Base-by-base conservation (phyloP, 2,797 vertebrate species). In the Alca torda region DNA sequence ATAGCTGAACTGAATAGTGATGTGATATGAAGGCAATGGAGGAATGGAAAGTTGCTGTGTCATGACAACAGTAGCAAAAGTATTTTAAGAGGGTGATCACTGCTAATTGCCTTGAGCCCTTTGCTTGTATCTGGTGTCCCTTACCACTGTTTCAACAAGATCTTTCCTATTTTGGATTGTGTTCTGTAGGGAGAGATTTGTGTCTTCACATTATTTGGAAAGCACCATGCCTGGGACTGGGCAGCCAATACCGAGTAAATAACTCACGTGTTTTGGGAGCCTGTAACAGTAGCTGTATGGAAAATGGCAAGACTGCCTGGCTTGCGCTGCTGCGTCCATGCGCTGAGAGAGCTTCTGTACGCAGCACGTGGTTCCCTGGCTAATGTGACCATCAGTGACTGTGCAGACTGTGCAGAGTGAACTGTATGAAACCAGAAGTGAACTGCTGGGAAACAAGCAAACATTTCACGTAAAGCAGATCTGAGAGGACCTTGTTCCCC, bases 211-310 rank as follows among this genome's bases (percentile, higher is more conserved):
- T 70, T 93, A 51, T 67, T 90, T 89, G 86, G 92, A 95, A 89
- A 84, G 84, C 64, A 76, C 51, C 35, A 11, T 0, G 56, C 51
- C 59, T 90, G 41, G 16, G 25, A 60, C 61, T 53, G 51, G 68
- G 84, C 63, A 95, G 91, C 91, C 87, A 89, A 30, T 91, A 90
- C 82, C 41, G 59, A 93, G 56, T 56, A 90, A 90, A 74, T 93
- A 93, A 83, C 75, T 89, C 33, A 12, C 9, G 1, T 89, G 74
- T 70, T 89, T 83, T 51, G 56, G 70, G 82, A 90, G 72, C 77
- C 65, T 88, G 84, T 84, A 94, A 91, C 54, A 75, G 84, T 83
- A 89, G 67, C 83, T 90, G 39, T 31, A 75, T 53, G 81, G 90
- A 93, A 93, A 84, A 90, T 18, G 43, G 74, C 84, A 95, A 80